These are phyloP conservation scores for Drosophila pandora DNA, from an alignment of 1,140 invertebrate species.

Conservation along the genomic window DNA sequence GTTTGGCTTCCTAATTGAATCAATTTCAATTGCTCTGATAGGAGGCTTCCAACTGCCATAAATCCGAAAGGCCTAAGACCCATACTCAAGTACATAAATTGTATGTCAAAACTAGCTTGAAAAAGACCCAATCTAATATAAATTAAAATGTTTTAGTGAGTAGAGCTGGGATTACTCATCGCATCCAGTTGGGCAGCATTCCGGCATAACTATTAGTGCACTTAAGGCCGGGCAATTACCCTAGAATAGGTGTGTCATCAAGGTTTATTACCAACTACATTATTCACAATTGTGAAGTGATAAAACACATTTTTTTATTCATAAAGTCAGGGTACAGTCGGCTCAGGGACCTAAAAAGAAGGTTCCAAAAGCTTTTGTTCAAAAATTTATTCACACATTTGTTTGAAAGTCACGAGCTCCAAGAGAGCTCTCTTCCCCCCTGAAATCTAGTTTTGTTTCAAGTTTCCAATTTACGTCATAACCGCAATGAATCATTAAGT, in stretches of 20 bases:
- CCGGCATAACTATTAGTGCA: constrained; percentile 21
- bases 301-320: constrained; percentile 12
- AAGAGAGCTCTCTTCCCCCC: neutral
- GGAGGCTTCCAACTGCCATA: constrained; percentile 10
- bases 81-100: neutral
- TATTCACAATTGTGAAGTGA: constrained; percentile 12
- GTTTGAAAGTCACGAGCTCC: constrained; percentile 41
- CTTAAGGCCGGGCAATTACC: constrained; percentile 45
- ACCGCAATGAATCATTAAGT: constrained; percentile 21
- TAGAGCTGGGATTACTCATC: constrained; percentile 27
- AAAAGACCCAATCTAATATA: neutral
- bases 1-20: constrained; percentile 36
- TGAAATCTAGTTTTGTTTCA: constrained; percentile 7
- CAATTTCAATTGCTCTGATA: constrained; percentile 41
- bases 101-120: neutral
- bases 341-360: constrained; percentile 9
- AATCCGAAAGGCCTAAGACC: constrained; percentile 2
- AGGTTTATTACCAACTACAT: constrained; percentile 52
- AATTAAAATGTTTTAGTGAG: neutral
- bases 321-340: constrained; percentile 60
- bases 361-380: constrained; percentile 43
- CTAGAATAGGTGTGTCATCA: constrained; percentile 57
- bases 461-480: constrained; percentile 40
- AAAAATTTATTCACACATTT: constrained; percentile 60
- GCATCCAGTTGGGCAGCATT: constrained; percentile 22